phyloP scores from a whole-genome alignment of 2,888 invertebrate genomes.

The Drosophila sordidula region DNA sequence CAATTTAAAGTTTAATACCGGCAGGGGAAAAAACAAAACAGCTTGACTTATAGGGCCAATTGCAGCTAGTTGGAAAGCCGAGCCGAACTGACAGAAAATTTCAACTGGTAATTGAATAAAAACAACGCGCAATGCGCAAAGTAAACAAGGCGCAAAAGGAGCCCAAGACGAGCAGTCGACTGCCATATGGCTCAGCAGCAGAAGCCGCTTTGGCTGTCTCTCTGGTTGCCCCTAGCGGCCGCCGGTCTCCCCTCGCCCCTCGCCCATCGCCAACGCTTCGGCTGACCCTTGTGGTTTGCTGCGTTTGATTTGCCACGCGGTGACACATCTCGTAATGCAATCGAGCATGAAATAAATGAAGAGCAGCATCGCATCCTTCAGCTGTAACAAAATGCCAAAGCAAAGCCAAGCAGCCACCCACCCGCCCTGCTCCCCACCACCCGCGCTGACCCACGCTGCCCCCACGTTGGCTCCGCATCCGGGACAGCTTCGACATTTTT shows the following conservation, averaged over 20 bases:
- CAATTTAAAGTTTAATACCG: conserved; percentile 74
- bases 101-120: conserved; percentile 74
- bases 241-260: background rate
- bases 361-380: conserved; percentile 35
- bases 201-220: background rate
- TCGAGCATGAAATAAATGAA: conserved; percentile 79
- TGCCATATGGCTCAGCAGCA: conserved; percentile 40
- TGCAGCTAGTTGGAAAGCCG: conserved; percentile 39
- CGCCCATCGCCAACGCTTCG: background rate
- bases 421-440: background rate
- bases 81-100: conserved; percentile 41
- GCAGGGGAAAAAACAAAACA: conserved; percentile 40
- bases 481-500: conserved; percentile 56
- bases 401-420: conserved; percentile 4
- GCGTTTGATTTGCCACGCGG: conserved; percentile 57
- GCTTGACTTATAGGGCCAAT: conserved; percentile 38
- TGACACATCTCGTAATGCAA: conserved; percentile 79
- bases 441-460: background rate
- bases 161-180: conserved; percentile 6
- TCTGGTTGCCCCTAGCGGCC: background rate
- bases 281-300: conserved; percentile 48
- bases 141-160: conserved; percentile 51
- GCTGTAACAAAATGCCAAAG: conserved; percentile 41
- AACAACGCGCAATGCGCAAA: conserved; percentile 61
- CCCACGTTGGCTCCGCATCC: conserved; percentile 25